Conservation (phyloP, 2,888 invertebrate species). For the Luffia ferchaultella region DNA sequence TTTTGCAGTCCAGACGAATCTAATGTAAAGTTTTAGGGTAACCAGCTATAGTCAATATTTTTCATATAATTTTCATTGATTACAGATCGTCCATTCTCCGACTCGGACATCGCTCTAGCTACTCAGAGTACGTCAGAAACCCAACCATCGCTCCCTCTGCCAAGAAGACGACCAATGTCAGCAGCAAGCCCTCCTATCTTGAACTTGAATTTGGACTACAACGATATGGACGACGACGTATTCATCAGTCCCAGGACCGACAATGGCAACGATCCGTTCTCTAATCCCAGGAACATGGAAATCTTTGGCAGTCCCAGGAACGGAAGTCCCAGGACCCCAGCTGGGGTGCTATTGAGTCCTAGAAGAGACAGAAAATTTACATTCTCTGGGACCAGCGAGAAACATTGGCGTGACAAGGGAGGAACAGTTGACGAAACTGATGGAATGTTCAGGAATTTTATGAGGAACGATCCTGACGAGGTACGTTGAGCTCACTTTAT, state of each 20-base stretch:
- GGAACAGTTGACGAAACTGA: constrained; percentile 45
- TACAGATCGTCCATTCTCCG: constrained; percentile 53
- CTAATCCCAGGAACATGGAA: constrained; percentile 27
- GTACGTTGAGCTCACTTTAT: constrained; percentile 32
- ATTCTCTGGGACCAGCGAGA: constrained; percentile 49
- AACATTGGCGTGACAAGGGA: constrained; percentile 57
- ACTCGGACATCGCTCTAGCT: constrained; percentile 16
- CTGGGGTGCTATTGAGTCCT: constrained; percentile 47
- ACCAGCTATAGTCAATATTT: no score
- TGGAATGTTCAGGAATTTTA: constrained; percentile 20
- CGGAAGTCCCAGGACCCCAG: constrained; percentile 46
- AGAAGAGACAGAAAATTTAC: constrained; percentile 47
- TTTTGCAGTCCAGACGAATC: no score
- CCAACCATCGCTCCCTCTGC: constrained; percentile 30
- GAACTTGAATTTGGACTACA: constrained; percentile 35
- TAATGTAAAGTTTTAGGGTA: no score
- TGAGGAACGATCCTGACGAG: constrained; percentile 33
- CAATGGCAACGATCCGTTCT: constrained; percentile 45
- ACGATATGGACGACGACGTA: constrained; percentile 54
- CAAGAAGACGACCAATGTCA: constrained; percentile 19
- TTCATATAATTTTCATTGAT: no score
- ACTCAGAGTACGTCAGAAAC: constrained; percentile 22
- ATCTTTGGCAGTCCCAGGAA: constrained; percentile 36
- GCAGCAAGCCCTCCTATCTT: constrained; percentile 47
- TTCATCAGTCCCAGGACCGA: constrained; percentile 44